Evolutionary conservation across 2,113 vertebrate genomes (phyloP).

Genomic region (Chauna torquata): DNA sequence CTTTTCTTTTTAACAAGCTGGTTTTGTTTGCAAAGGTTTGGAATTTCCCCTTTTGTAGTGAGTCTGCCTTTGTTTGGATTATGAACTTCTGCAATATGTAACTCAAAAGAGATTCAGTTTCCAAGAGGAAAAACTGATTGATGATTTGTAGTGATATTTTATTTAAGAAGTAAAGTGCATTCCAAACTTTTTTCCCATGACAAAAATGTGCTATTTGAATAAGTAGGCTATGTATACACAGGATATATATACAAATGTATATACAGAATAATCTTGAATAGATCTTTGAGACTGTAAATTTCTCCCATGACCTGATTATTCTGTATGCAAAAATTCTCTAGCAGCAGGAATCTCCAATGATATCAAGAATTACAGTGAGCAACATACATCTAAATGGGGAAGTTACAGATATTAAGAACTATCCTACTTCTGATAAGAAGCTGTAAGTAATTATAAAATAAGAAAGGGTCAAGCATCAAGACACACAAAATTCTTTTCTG

Average conservation of each 20-base stretch:
- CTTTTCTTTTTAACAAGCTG: background rate
- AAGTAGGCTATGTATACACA: background rate
- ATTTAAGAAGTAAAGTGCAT: constrained; percentile 21
- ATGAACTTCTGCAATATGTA: constrained; percentile 16
- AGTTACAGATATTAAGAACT: background rate
- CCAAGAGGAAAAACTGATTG: background rate
- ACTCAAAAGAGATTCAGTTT: background rate
- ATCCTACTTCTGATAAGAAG: background rate
- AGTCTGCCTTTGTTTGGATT: background rate
- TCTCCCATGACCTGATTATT: background rate
- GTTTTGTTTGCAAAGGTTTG: background rate
- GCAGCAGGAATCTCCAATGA: background rate
- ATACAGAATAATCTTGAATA: constrained; percentile 11
- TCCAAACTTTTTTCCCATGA: constrained; percentile 61
- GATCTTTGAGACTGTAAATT: background rate
- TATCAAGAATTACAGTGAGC: background rate
- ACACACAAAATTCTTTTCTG: background rate
- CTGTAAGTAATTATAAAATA: background rate
- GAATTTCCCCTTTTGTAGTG: background rate
- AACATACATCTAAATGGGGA: background rate
- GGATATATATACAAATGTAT: background rate
- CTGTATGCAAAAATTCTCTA: background rate
- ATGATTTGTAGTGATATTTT: constrained; percentile 3
- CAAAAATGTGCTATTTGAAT: constrained; percentile 34
- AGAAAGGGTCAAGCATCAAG: background rate